Conservation (phyloP, 2,113 vertebrate genomes). For the Garra rufa region DNA sequence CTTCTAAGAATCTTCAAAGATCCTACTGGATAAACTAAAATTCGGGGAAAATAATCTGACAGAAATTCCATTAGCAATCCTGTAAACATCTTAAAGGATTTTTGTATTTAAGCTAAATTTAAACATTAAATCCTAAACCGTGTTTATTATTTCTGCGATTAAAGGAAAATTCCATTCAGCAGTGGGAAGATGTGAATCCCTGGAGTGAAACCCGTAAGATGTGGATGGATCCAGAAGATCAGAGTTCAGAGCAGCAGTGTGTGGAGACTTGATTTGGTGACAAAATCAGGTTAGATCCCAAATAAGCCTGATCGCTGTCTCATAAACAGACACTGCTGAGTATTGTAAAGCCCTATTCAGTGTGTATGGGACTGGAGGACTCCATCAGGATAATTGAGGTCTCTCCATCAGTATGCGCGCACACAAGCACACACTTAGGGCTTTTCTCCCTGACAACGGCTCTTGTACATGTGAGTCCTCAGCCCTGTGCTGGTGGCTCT, state of each 20-base stretch:
- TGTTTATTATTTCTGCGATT: not conserved
- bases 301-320: not conserved
- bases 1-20: not conserved
- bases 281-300: not conserved
- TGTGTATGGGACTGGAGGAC: not conserved
- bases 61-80: not conserved
- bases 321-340: not conserved
- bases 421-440: too few species aligned
- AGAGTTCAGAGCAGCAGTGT: not conserved
- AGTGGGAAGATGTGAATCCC: not conserved
- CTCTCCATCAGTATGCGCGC: not conserved
- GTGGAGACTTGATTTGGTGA: not conserved
- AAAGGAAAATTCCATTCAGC: not conserved
- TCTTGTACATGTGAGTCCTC: not conserved
- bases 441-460: constrained; percentile 20
- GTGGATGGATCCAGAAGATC: not conserved
- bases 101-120: too few species aligned
- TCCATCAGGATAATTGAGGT: not conserved
- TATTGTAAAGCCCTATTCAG: not conserved
- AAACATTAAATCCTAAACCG: not conserved
- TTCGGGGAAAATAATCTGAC: not conserved
- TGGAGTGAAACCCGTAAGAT: not conserved
- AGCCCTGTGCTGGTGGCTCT: not conserved
- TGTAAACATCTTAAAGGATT: not conserved
- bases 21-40: not conserved